Conservation (phyloP, 2,113 vertebrate genomes). For the Phoenicopterus ruber region DNA sequence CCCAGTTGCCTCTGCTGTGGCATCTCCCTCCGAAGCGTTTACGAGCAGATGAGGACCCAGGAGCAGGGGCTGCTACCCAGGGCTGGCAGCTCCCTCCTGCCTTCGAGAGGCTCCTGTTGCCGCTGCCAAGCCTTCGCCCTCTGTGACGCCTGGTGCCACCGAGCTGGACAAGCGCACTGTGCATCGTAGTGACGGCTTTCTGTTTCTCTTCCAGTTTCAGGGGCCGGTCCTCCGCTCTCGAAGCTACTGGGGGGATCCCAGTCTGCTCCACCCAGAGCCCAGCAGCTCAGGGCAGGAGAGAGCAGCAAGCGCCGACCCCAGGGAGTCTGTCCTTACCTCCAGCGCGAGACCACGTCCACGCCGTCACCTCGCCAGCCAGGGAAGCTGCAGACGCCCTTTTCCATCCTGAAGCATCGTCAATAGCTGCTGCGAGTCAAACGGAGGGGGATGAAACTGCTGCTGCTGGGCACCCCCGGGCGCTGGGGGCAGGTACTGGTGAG, state of each 20-base stretch:
- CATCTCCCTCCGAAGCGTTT: neutral
- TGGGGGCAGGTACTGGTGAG: neutral
- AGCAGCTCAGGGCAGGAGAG: neutral
- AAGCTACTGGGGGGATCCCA: neutral
- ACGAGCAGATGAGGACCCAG: neutral
- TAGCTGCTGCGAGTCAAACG: neutral
- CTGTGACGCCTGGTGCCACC: neutral
- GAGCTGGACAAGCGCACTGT: neutral
- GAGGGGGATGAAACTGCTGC: neutral
- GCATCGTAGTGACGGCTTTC: neutral
- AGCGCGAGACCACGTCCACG: fast-evolving
- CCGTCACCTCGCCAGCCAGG: fast-evolving
- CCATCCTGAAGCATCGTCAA: neutral
- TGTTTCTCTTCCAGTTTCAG: neutral
- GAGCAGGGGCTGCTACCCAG: neutral
- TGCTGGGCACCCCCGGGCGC: neutral
- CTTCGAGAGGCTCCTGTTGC: neutral
- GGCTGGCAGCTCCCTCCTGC: neutral
- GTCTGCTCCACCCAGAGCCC: neutral
- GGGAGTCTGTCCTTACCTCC: neutral
- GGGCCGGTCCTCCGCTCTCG: neutral
- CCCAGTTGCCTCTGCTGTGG: neutral
- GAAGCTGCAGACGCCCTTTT: neutral
- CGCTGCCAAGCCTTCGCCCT: neutral
- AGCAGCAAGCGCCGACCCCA: neutral